Base-by-base conservation (phyloP, 2,888 invertebrate genomes). In the Hermodice carunculata region DNA sequence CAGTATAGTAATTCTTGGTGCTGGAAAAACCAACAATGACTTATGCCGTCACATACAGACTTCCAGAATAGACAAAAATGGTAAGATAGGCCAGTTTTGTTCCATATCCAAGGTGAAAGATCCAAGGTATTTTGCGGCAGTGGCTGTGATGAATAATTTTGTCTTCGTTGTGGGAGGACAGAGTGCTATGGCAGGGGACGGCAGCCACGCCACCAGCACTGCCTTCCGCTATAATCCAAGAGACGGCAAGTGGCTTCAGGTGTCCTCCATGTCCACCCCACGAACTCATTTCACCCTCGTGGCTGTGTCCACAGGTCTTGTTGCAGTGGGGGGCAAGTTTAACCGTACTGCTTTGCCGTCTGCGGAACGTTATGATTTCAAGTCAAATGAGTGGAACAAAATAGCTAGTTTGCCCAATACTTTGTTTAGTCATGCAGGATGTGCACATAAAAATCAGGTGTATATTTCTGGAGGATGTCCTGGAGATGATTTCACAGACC, bases 151-250 rank as follows among this genome's bases (percentile, higher is more conserved):
- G 28, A 74, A 74, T 37, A 66, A 73, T 42, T 74, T 74, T 63
- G 67, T 74, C 17, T 74, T 61, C 46, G 67, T 73, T 11, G 70
- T 74, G 6, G 74, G 74, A 11, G 74, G 74, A 4, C 74, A 74
- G 52, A 66, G 69, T 5, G 74, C 74, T 19, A 74, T 74, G 74
- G 74, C 74, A n/a, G 74, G 74, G 17, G 74, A 74, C 40, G 74
- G 74, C 22, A 68, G 66, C 22, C 70, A 74, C 37, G 74, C 74
- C n/a, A 74, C 74, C 11, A 74, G 66, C 57, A 71, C 64, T 29
- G 74, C 69, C 37, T 74, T 74, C 62, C 66, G 74, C 34, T 74
- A 67, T 48, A 71, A 71, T 43, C 68, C 69, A 4, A 57, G 71
- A 8, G 69, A 66, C 42, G 69, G 65, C 22, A 73, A 69, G 46